Base-by-base conservation (phyloP, 2,888 invertebrate genomes). In the Petrolisthes manimaculis region DNA sequence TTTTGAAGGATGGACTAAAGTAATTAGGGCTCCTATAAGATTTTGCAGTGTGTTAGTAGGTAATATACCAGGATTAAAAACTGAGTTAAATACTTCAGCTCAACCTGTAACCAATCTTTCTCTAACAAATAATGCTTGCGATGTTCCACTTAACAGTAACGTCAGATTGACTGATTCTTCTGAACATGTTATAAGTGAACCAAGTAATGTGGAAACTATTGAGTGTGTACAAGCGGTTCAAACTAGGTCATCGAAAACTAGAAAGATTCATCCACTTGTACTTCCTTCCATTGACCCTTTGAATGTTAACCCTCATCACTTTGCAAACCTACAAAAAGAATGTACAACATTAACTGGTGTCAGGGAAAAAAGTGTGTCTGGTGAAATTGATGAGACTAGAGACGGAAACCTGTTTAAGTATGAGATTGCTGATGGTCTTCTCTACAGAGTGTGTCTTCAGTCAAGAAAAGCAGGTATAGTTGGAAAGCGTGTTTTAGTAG, bases 11-110 rank as follows among this genome's bases (percentile, higher is more conserved):
- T 86, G 82, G 86, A 21, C 37, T 21, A 51, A 75, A 14, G 81
- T 53, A 0, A 37, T 75, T 0, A 24, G 75, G 55, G 82, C 75
- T 9, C 86, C 86, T 4, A n/a, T 82, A 8, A 82, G 82, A 56
- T 86, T 71, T 75, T 71, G 56, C 8, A 37, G 55, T 12, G 75
- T 82, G 2, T 71, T 81, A n/a, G n/a, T 86, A 12, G 86, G 80
- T 5, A 86, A 69, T n/a, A n/a, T 80, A 14, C 24, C 51, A 3
- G 51, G 79, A n/a, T 78, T 18, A 18, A 61, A 14, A 18, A 9
- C 4, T 3, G 67, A 61, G 67, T 61, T 4, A 3, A 18, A 61
- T 61, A 61, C 9, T 61, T 18, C 67, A 61, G 9, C 67, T 61
- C 9, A 61, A 14, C 12, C 67, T 61, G 12, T 61, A 4, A 14